Evolutionary conservation across 2,797 vertebrate genomes (phyloP).

Genomic region (Masticophis lateralis): DNA sequence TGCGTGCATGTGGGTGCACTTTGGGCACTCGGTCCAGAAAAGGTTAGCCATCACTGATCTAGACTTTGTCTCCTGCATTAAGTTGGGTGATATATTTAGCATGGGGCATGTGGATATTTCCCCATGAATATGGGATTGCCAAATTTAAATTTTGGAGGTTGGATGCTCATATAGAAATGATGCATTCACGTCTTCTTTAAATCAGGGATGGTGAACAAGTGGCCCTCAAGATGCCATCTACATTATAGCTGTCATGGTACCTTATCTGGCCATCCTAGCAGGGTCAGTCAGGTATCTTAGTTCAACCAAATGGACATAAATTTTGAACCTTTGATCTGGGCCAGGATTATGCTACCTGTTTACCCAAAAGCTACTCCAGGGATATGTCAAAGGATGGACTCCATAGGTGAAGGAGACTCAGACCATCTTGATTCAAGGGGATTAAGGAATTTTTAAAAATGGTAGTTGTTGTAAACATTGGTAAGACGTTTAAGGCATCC

Average conservation of each 20-base stretch:
- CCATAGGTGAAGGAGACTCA: neutral
- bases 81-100: neutral
- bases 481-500: neutral
- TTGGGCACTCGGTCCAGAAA: too few species aligned
- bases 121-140: neutral
- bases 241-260: neutral
- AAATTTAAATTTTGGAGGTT: neutral
- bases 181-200: neutral
- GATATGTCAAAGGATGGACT: neutral
- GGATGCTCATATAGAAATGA: neutral
- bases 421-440: neutral
- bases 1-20: too few species aligned
- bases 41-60: neutral
- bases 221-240: neutral
- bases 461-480: neutral
- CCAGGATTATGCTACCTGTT: neutral
- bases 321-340: neutral
- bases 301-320: neutral
- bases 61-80: neutral
- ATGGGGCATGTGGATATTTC: neutral
- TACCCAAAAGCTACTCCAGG: neutral
- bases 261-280: neutral
- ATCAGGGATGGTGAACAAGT: neutral
- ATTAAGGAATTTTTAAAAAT: neutral
- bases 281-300: neutral